Percentiles rank a stretch among this genome's conserved stretches.
phyloP scores from a whole-genome alignment of 2,797 vertebrate species.

The Alcedo atthis region DNA sequence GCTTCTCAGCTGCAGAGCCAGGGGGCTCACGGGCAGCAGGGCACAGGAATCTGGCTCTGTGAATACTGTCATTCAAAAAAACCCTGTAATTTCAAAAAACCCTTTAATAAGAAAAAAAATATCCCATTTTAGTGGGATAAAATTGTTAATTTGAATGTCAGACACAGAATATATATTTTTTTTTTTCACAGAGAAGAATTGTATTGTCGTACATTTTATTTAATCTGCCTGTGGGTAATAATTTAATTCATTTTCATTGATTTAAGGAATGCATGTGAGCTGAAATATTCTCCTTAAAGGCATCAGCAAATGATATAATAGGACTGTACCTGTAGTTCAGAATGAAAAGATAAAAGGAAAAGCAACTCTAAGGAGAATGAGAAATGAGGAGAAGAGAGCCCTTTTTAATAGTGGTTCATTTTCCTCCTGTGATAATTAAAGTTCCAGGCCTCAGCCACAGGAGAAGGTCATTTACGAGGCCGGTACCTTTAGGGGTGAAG shows the following conservation, averaged over 20 bases:
- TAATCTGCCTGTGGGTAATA: constrained; percentile 51
- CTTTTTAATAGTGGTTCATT: constrained; percentile 67
- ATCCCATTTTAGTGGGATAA: background rate
- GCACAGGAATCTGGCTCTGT: background rate
- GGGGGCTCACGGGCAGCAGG: background rate
- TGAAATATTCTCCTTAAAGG: constrained; percentile 67
- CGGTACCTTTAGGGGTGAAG: constrained; percentile 45
- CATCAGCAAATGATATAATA: constrained; percentile 41
- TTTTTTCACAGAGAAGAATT: background rate
- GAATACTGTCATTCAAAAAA: background rate
- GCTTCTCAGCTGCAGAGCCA: background rate
- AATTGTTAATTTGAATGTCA: constrained; percentile 2
- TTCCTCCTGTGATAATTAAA: constrained; percentile 70
- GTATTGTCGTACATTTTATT: constrained; percentile 55
- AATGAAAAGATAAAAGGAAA: constrained; percentile 66
- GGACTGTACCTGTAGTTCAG: constrained; percentile 35
- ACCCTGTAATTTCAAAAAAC: background rate
- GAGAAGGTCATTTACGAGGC: constrained; percentile 59
- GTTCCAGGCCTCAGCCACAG: constrained; percentile 57
- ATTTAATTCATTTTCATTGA: constrained; percentile 70
- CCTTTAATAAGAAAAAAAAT: background rate
- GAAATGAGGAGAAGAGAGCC: background rate
- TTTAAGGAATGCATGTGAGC: constrained; percentile 51
- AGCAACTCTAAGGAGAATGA: constrained; percentile 46
- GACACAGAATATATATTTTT: background rate